A percentile compares a stretch with the other conserved stretches of the same genome.
phyloP scores from a whole-genome alignment of 1,140 invertebrate species.

The Anthonomus grandis region DNA sequence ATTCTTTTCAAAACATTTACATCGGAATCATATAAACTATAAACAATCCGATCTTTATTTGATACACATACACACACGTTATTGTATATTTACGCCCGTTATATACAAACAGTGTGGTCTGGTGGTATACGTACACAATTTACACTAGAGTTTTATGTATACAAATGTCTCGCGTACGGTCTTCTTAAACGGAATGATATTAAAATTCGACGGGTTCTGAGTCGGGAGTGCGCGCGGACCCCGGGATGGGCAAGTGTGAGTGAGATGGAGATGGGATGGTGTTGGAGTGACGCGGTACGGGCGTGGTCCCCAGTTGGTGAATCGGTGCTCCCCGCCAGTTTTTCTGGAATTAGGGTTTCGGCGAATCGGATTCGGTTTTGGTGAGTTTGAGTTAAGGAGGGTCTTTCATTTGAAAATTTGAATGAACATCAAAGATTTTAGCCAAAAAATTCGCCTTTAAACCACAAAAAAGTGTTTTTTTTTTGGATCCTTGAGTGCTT shows the following conservation, averaged over 20 bases:
- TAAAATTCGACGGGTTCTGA: conserved; percentile 27
- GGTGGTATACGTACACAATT: conserved; percentile 42
- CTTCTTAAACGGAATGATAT: conserved; percentile 41
- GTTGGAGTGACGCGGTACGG: not conserved
- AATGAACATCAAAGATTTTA: too few species aligned
- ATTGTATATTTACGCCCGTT: conserved; percentile 46
- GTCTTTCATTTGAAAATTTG: not conserved
- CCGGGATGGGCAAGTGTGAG: conserved; percentile 4
- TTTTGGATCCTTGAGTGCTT: too few species aligned
- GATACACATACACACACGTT: conserved; percentile 45
- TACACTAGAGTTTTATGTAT: conserved; percentile 38
- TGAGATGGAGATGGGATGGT: conserved; percentile 8
- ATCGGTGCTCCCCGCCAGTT: not conserved
- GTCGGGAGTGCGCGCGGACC: conserved; percentile 17
- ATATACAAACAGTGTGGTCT: conserved; percentile 46
- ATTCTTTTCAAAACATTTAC: conserved; percentile 49
- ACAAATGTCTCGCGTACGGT: conserved; percentile 37
- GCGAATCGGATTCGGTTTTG: not conserved
- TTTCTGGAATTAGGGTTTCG: conserved; percentile 4
- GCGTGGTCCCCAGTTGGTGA: not conserved
- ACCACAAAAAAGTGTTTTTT: too few species aligned
- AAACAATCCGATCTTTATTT: conserved; percentile 47
- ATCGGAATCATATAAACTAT: conserved; percentile 30
- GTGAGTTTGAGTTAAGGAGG: not conserved
- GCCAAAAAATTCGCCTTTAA: too few species aligned